Base-by-base conservation (phyloP, 2,113 vertebrate genomes). In the Nothocercus julius region DNA sequence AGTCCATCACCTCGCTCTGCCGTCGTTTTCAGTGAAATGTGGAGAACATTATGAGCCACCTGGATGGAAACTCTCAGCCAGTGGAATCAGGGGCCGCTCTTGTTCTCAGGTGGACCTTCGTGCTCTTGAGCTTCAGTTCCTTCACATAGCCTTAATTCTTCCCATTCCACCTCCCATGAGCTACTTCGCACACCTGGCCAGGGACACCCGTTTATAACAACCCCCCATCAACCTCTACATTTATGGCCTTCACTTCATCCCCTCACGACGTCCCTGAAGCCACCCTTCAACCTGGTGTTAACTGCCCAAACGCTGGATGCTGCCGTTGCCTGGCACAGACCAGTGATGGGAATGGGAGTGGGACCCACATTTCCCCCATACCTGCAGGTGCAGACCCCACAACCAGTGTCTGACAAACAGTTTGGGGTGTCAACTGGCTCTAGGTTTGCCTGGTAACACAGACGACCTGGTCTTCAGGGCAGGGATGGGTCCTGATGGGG, bases 111-210 rank as follows among this genome's bases (percentile, higher is more conserved):
- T 40, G 51, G 78, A 51, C 28, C 11, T 13, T 53, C 78, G 38
- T 9, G 69, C 32, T 67, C 54, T 32, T 58, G 28, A 58, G 16
- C 54, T 58, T 58, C 30, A 58, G 28, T 32, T 58, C 24, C 78
- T 74, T 61, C 34, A 58, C 70, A 74, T 11, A 45, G 47, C 22
- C 0, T 0, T 25, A 68, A 1, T 0, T 1, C 56, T 85, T 47
- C n/a, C 42, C 25, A 15, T 11, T 78, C 56, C 11, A 75, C 8
- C 25, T 70, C 32, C 45, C 0, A 3, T 19, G 5, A 34, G 22
- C 53, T 17, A 47, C 42, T 20, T 2, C 0, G 19, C 54, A 13
- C 5, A 0, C 28, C 47, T 76, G 64, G 27, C 24, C 38, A 47
- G 49, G 44, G 54, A 51, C 44, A 74, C 13, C 36, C 4, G 0